Evolutionary conservation across 2,797 vertebrate genomes (phyloP).

Genomic region (Gorsachius magnificus): DNA sequence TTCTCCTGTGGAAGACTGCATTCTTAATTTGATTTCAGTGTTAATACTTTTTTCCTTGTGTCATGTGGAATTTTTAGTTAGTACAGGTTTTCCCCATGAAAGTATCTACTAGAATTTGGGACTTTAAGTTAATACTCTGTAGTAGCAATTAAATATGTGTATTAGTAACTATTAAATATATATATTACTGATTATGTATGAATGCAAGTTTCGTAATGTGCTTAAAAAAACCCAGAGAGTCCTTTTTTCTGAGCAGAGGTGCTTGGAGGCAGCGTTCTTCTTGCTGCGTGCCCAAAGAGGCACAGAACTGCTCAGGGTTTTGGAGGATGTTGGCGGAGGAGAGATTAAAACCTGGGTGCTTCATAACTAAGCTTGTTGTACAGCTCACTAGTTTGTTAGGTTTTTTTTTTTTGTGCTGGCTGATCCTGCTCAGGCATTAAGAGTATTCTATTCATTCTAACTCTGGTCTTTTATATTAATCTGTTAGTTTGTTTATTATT

Average conservation of each 20-base stretch:
- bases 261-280: background rate
- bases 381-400: background rate
- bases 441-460: background rate
- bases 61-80: background rate
- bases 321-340: background rate
- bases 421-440: background rate
- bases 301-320: background rate
- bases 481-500: background rate
- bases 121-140: background rate
- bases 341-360: background rate
- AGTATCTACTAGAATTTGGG: background rate
- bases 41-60: background rate
- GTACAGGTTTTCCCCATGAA: background rate
- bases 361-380: background rate
- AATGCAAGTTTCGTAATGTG: background rate
- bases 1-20: background rate
- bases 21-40: background rate
- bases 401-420: rapidly evolving
- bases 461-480: background rate
- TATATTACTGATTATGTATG: background rate
- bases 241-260: background rate
- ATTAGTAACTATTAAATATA: background rate
- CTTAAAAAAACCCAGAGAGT: background rate
- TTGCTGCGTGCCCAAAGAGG: background rate
- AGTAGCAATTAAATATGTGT: background rate